Base-by-base conservation (phyloP, 2,797 vertebrate genomes). In the Catharus ustulatus region DNA sequence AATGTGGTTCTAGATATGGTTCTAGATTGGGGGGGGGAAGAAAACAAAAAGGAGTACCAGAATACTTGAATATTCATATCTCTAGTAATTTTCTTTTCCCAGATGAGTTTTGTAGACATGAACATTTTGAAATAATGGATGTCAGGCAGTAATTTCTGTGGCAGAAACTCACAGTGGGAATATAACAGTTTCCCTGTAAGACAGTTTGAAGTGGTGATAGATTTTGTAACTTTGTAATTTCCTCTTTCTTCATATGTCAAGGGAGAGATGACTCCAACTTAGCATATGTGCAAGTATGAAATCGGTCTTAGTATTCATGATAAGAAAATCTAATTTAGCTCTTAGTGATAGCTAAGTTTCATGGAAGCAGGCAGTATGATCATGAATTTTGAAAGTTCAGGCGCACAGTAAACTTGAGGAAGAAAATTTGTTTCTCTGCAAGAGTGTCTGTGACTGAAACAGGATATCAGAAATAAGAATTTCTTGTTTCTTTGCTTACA, bases 11-110 rank as follows among this genome's bases (percentile, higher is more conserved):
- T 54, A 69, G 20, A 42, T 67, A 32, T 12, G 38, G 38, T n/a
- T n/a, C n/a, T n/a, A n/a, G n/a, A n/a, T n/a, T 66, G 11, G 1
- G 1, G 12, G n/a, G 1, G 3, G 2, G 13, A 27, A 23, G 2
- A 12, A 40, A 40, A 11, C 34, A 4, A 13, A 34, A 24, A 15
- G 40, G 1, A 27, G 14, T 48, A 6, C 59, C 2, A 1, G 58
- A 61, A 57, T 82, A 51, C 11, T 40, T 92, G 42, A 73, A 67
- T 43, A 63, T 73, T 79, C 46, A 15, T 34, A 89, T 45, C 27
- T 79, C 24, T 45, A 46, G 49, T 72, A 27, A 75, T 84, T 89
- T 81, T 79, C 32, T 67, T 91, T 72, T 11, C 45, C 14, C 32
- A 42, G 21, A 13, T 72, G 26, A 61, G 9, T 71, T 82, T 78